phyloP scores from a whole-genome alignment of 2,797 vertebrate genomes.

The Fistularia tabacaria region DNA sequence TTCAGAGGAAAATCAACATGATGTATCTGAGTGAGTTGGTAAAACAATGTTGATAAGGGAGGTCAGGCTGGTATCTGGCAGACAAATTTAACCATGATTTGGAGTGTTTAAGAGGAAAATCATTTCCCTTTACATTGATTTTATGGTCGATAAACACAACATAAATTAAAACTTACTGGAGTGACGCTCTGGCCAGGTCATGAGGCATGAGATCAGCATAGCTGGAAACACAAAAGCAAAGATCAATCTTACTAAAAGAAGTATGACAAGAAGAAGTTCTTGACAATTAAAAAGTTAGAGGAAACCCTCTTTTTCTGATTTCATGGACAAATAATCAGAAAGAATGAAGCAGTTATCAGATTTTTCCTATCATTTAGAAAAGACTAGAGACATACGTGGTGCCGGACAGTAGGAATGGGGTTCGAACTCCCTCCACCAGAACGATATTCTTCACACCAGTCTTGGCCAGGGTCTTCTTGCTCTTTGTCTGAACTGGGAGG shows the following conservation, averaged over 20 bases:
- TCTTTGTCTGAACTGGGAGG: conserved; percentile 79
- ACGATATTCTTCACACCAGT: conserved; percentile 88
- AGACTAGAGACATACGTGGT: conserved; percentile 80
- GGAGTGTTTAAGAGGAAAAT: too few relatives aligned
- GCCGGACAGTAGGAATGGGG: conserved; percentile 87
- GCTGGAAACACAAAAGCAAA: conserved; percentile 63
- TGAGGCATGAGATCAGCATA: conserved; percentile 94
- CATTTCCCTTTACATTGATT: background rate
- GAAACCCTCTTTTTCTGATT: too few relatives aligned
- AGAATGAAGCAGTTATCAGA: background rate
- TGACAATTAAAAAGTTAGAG: background rate
- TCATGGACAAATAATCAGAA: too few relatives aligned
- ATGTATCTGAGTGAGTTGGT: too few relatives aligned
- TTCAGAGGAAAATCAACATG: too few relatives aligned
- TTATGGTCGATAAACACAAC: background rate
- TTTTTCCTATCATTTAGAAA: background rate
- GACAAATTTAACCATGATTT: too few relatives aligned
- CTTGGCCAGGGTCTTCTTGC: conserved; percentile 85
- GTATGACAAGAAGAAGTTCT: background rate
- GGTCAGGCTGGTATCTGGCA: too few relatives aligned
- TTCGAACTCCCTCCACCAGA: conserved; percentile 92
- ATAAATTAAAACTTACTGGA: conserved; percentile 79
- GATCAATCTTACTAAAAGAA: background rate
- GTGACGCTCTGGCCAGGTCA: conserved; percentile 87
- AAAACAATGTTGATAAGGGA: too few relatives aligned